These are phyloP conservation scores for Hydrolagus colliei DNA, from an alignment of 2,797 vertebrate species.

Conservation along the genomic window DNA sequence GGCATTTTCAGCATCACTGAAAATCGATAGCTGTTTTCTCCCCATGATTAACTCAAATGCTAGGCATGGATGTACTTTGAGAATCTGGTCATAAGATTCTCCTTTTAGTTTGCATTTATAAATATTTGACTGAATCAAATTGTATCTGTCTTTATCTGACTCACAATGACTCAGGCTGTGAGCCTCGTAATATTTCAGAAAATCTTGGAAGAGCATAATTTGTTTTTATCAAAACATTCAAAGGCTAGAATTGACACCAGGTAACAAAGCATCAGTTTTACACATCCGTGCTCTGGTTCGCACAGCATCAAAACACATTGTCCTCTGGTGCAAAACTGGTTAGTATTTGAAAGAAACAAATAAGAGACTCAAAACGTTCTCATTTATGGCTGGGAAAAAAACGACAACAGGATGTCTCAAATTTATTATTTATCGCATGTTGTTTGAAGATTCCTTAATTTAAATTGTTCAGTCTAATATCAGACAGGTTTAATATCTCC, in stretches of 20 bases:
- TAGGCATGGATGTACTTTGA: not conserved
- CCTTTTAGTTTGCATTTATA: not conserved
- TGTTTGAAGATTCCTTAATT: no score
- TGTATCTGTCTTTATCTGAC: not conserved
- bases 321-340: not conserved
- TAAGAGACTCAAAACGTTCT: not conserved
- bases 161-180: not conserved
- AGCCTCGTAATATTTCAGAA: not conserved
- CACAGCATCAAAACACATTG: not conserved
- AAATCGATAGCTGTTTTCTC: constrained; percentile 9
- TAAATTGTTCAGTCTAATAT: no score
- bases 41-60: not conserved
- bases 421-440: no score
- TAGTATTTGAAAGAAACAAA: not conserved
- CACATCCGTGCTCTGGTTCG: not conserved
- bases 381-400: not conserved
- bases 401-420: no score
- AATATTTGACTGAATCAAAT: not conserved
- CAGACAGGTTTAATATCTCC: no score
- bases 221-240: not conserved
- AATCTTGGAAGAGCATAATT: not conserved
- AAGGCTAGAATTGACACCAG: not conserved
- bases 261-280: not conserved
- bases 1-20: not conserved
- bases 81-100: not conserved